Base-by-base conservation (phyloP, 1,140 invertebrate species). In the Cydia fagiglandana region DNA sequence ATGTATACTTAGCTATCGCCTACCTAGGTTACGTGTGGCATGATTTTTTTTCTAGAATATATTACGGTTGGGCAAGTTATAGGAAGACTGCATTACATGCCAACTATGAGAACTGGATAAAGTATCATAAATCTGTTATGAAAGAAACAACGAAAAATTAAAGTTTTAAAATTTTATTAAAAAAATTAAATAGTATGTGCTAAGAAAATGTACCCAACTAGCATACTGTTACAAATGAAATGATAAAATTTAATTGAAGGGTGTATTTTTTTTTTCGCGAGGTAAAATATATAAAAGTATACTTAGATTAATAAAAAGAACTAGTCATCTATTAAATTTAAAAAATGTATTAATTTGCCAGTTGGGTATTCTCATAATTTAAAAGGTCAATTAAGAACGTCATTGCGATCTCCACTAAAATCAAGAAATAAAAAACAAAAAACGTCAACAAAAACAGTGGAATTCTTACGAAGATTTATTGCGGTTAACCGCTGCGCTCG, bases 321-420 rank as follows among this genome's bases (percentile, higher is more conserved):
- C 47, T 0, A 45, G 0, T 45, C 50, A 53, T n/a, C n/a, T n/a
- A 13, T 15, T 13, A n/a, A 56, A 17, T 7, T 56, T 9, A n/a
- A 47, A 13, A 47, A 2, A 3, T n/a, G 2, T n/a, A 50, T 47
- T 61, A 24, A 56, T 56, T 24, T 24, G 56, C 56, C 9, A 61
- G 56, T 61, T 12, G 56, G 56, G 56, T 24, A 61, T 24, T n/a
- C 9, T 61, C 56, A 61, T 56, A 56, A 56, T 56, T 56, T 17
- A 56, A 56, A 56, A 56, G 9, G 12, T 10, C 6, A 61, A 61
- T 10, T 7, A 61, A 20, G 56, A 61, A 17, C 2, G 17, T 7
- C n/a, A 24, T 61, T 10, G 56, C 56, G 20, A 10, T 61, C 17
- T 61, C n/a, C 17, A n/a, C n/a, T 61, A 61, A 61, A 61, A 61